phyloP scores from a whole-genome alignment of 1,140 invertebrate genomes.

The Potamilus streckersoni region DNA sequence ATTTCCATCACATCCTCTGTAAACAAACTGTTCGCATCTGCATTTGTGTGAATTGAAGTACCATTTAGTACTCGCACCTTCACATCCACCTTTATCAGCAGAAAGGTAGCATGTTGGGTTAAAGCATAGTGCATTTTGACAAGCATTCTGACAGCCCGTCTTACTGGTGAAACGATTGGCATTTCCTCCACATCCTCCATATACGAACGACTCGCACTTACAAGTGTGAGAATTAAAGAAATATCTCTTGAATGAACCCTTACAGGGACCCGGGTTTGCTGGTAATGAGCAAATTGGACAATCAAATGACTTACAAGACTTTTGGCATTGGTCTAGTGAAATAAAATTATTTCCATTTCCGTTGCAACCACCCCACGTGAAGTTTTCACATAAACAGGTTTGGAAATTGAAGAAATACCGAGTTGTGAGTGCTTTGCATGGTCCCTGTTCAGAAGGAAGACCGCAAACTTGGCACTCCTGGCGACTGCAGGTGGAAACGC shows the following conservation, averaged over 20 bases:
- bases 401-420: conserved; percentile 62
- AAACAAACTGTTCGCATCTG: conserved; percentile 52
- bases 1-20: conserved; percentile 63
- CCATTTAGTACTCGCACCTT: conserved; percentile 68
- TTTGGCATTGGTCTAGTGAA: conserved; percentile 11
- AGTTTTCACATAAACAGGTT: conserved; percentile 61
- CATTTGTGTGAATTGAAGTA: conserved; percentile 45
- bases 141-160: conserved; percentile 33
- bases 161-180: conserved; percentile 61
- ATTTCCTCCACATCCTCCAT: conserved; percentile 64
- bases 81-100: conserved; percentile 80
- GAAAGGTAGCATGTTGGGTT: conserved; percentile 78
- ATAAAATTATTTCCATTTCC: conserved; percentile 72
- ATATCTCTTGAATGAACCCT: conserved; percentile 53
- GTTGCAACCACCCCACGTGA: conserved; percentile 80
- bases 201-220: conserved; percentile 63
- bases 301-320: conserved; percentile 1
- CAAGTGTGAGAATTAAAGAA: conserved; percentile 63
- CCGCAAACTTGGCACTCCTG: conserved; percentile 3
- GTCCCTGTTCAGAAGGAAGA: conserved; percentile 48
- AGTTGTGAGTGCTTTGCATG: conserved; percentile 47
- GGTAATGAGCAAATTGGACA: conserved; percentile 7
- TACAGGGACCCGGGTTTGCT: conserved; percentile 45
- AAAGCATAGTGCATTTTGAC: conserved; percentile 4
- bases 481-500: conserved; percentile 46